phyloP scores from a whole-genome alignment of 1,140 invertebrate genomes.

The Adelges cooleyi region DNA sequence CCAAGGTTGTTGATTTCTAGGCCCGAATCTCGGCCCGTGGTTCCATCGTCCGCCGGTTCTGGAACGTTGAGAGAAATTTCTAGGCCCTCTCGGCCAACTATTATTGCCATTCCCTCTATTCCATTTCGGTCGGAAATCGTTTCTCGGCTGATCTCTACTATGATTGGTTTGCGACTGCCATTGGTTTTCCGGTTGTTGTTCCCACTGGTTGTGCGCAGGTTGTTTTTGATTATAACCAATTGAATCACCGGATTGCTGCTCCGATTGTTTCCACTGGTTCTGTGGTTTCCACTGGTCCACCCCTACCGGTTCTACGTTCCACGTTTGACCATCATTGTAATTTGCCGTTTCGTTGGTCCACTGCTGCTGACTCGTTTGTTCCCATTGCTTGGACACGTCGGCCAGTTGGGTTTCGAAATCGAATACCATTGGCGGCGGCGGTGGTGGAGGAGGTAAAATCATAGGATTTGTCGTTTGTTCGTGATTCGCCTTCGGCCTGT shows the following conservation, averaged over 20 bases:
- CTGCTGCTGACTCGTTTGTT: background rate
- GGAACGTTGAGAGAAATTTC: background rate
- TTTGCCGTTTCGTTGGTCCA: background rate
- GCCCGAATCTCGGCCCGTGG: slow-evolving; percentile 1
- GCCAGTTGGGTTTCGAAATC: slow-evolving; percentile 2
- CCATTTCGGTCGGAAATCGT: slow-evolving; percentile 14
- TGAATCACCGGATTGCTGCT: background rate
- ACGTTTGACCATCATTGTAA: slow-evolving; percentile 15
- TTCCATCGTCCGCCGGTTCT: slow-evolving; percentile 2
- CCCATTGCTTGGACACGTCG: background rate
- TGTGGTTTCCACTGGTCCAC: slow-evolving; percentile 7
- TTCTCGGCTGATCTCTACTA: background rate
- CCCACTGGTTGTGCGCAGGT: background rate
- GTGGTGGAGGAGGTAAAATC: slow-evolving; percentile 2
- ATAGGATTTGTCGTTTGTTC: slow-evolving; percentile 1
- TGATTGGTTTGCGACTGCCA: background rate
- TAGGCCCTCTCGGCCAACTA: slow-evolving; percentile 10
- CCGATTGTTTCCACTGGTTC: slow-evolving; percentile 2
- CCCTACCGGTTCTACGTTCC: slow-evolving; percentile 10
- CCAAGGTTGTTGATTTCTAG: slow-evolving; percentile 16
- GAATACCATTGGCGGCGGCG: slow-evolving; percentile 4
- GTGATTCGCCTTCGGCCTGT: background rate
- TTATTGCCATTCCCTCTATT: slow-evolving; percentile 2
- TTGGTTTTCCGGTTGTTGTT: background rate
- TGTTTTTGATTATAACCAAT: background rate